Conservation (phyloP, 2,888 invertebrate species). For the Drosophila pegasa region DNA sequence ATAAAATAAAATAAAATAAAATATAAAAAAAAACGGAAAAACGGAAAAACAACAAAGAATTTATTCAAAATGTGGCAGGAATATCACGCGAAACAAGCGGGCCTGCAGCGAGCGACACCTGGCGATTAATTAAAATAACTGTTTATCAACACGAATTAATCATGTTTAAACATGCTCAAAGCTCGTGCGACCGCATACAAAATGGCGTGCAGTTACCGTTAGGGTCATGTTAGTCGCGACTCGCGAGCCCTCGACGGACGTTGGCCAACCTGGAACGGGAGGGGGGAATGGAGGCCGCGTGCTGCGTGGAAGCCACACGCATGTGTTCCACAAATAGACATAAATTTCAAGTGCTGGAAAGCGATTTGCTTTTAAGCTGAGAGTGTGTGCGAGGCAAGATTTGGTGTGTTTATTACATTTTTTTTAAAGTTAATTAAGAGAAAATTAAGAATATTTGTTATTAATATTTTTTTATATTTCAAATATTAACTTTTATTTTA, state of each 20-base stretch:
- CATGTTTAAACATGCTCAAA: slow-evolving; percentile 68
- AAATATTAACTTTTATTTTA: too few relatives aligned
- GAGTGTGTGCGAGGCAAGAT: not conserved
- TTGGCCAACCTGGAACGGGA: not conserved
- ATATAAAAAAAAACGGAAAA: not conserved
- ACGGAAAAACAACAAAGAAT: not conserved
- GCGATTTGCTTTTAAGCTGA: not conserved
- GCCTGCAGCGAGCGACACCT: slow-evolving; percentile 64
- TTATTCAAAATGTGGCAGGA: slow-evolving; percentile 2
- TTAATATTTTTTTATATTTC: too few relatives aligned
- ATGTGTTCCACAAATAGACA: slow-evolving; percentile 20
- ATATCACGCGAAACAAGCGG: slow-evolving; percentile 22
- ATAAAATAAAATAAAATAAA: not conserved
- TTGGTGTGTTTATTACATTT: not conserved
- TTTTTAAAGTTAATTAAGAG: not conserved
- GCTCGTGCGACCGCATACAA: slow-evolving; percentile 55
- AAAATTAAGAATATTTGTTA: not conserved
- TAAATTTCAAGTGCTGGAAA: slow-evolving; percentile 5
- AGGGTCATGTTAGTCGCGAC: slow-evolving; percentile 43
- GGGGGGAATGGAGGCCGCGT: accelerated
- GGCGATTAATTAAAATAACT: slow-evolving; percentile 82
- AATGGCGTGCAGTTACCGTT: slow-evolving; percentile 55
- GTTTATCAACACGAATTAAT: slow-evolving; percentile 79
- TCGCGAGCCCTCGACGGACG: slow-evolving; percentile 13
- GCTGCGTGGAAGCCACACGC: slow-evolving; percentile 18